Evolutionary conservation across 2,113 vertebrate species (phyloP).

Genomic region (Peromyscus leucopus): DNA sequence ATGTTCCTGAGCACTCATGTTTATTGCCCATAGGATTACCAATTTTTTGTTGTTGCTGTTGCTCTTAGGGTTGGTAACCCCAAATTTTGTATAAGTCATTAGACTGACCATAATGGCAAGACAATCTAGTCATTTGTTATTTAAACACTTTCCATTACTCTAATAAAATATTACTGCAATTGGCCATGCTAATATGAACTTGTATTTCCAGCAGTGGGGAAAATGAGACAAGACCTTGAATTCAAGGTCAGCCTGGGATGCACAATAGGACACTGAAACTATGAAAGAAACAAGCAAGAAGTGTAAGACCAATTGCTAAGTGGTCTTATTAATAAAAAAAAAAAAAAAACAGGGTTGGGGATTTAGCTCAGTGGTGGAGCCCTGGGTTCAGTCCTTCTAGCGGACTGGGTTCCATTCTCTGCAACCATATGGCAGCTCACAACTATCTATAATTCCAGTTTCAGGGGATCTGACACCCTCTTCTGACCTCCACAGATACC

Average conservation of each 20-base stretch:
- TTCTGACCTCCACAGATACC: too few relatives aligned
- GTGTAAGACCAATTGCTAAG: too few relatives aligned
- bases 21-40: neutral
- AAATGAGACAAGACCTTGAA: neutral
- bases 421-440: too few relatives aligned
- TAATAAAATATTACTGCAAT: neutral
- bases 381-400: too few relatives aligned
- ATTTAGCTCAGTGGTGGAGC: too few relatives aligned
- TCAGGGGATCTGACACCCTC: too few relatives aligned
- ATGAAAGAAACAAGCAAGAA: too few relatives aligned
- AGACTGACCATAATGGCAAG: neutral
- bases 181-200: neutral
- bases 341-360: too few relatives aligned
- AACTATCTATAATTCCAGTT: too few relatives aligned
- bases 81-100: slow-evolving; percentile 20
- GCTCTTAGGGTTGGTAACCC: neutral
- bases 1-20: neutral
- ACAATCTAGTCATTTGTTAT: neutral
- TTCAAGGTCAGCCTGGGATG: neutral
- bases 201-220: neutral
- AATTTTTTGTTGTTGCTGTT: neutral
- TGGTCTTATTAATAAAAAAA: too few relatives aligned
- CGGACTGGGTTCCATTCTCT: too few relatives aligned
- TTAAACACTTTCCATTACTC: neutral
- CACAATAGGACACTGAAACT: neutral